Conservation (phyloP, 2,797 vertebrate species). For the Manis pentadactyla region DNA sequence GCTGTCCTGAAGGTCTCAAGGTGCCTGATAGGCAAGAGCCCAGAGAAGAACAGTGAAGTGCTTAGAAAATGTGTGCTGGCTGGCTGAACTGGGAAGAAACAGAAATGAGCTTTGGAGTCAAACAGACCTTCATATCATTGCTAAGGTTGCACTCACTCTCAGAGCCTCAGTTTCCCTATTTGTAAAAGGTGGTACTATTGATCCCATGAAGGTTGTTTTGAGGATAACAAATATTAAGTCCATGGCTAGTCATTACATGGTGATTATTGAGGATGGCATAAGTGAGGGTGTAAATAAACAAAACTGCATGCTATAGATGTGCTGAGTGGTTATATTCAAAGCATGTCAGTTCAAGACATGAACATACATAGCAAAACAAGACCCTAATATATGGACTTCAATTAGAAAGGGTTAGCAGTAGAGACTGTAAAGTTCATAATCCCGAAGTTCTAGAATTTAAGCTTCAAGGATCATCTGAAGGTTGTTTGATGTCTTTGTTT, state of each 20-base stretch:
- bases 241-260: background rate
- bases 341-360: background rate
- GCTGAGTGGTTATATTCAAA: background rate
- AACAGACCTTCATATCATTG: background rate
- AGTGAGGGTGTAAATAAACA: background rate
- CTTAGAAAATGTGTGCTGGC: background rate
- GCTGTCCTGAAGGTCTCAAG: constrained; percentile 12
- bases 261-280: constrained; percentile 12
- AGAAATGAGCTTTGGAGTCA: background rate
- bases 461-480: background rate
- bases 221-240: constrained; percentile 10
- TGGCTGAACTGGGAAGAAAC: background rate
- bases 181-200: constrained; percentile 15
- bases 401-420: background rate
- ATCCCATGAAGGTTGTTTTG: background rate
- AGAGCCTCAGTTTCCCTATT: constrained; percentile 52
- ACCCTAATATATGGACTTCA: background rate
- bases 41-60: background rate
- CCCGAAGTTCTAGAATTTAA: constrained; percentile 45
- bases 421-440: constrained; percentile 40
- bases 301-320: background rate
- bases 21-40: background rate
- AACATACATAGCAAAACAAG: background rate
- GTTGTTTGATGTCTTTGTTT: background rate
- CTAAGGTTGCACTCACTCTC: background rate